Percentiles rank a stretch among this genome's conserved stretches.
Conservation (phyloP, 2,113 vertebrate species). For the Brachionichthys hirsutus region DNA sequence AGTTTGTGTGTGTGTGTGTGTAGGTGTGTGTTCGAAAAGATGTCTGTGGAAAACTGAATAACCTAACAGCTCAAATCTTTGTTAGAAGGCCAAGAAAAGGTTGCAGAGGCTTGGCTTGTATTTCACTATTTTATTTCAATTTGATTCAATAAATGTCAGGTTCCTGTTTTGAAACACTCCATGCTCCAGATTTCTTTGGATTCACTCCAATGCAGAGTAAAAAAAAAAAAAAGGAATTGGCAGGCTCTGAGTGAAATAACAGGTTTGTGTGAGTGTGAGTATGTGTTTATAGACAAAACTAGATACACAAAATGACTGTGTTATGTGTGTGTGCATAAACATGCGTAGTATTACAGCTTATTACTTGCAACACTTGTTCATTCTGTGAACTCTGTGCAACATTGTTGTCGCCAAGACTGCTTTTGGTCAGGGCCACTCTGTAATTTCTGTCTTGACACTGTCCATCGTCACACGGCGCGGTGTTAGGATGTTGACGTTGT, state of each 20-base stretch:
- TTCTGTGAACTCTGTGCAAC: constrained; percentile 25
- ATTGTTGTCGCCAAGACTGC: constrained; percentile 14
- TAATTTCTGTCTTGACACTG: constrained; percentile 17
- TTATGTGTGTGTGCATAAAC: constrained; percentile 8
- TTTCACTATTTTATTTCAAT: constrained; percentile 62
- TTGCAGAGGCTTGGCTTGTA: constrained; percentile 31
- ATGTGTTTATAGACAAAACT: neutral
- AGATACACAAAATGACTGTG: neutral
- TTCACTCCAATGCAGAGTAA: constrained; percentile 34
- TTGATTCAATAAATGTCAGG: constrained; percentile 69
- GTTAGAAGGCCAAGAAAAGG: constrained; percentile 34
- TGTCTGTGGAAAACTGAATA: constrained; percentile 37
- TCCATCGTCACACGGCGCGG: neutral
- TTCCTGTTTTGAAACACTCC: constrained; percentile 42
- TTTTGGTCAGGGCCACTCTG: constrained; percentile 8
- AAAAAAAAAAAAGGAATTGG: constrained; percentile 16
- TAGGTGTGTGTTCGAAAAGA: constrained; percentile 2
- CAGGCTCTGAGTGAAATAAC: constrained; percentile 23
- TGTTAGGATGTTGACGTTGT: neutral
- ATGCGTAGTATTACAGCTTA: neutral
- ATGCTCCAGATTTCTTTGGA: constrained; percentile 21
- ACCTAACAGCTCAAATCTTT: constrained; percentile 49
- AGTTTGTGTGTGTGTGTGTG: constrained; percentile 22
- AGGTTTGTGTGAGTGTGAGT: constrained; percentile 18
- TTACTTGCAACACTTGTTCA: constrained; percentile 15